These are phyloP conservation scores for Halocynthia roretzi DNA, from an alignment of 23 tunicate genomes.

Conservation along the genomic window DNA sequence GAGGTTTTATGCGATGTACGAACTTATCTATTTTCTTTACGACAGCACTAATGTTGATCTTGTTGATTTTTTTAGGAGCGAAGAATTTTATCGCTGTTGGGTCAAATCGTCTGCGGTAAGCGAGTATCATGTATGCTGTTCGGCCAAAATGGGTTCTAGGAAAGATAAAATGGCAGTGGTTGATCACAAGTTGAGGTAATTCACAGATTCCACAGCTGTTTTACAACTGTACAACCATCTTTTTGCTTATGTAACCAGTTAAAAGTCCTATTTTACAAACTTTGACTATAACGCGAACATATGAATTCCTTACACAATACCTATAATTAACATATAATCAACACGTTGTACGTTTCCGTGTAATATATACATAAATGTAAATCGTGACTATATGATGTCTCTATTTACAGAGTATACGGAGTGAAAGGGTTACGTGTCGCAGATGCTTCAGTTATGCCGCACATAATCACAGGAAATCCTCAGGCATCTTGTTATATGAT, in stretches of 20 bases:
- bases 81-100: constrained; percentile 24
- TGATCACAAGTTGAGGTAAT: constrained; percentile 42
- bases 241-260: too few species aligned
- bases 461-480: constrained; percentile 5
- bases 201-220: too few species aligned
- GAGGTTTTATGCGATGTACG: too few species aligned
- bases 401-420: constrained; percentile 20
- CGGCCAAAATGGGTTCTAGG: constrained; percentile 55
- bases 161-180: constrained; percentile 50
- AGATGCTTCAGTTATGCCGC: constrained; percentile 30
- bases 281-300: neutral
- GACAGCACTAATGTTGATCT: neutral
- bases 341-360: neutral
- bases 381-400: neutral
- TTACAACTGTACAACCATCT: too few species aligned
- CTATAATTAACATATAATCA: neutral
- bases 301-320: neutral
- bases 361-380: neutral
- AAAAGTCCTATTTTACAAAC: too few species aligned
- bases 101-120: constrained; percentile 7
- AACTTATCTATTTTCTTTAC: too few species aligned
- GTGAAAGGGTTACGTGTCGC: constrained; percentile 19
- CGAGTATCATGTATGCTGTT: constrained; percentile 47
- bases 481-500: constrained; percentile 29
- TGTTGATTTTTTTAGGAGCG: constrained; percentile 12